These are phyloP conservation scores for Astreopora myriophthalma DNA, from an alignment of 64 coral and sea anemone genomes.

Conservation along the genomic window DNA sequence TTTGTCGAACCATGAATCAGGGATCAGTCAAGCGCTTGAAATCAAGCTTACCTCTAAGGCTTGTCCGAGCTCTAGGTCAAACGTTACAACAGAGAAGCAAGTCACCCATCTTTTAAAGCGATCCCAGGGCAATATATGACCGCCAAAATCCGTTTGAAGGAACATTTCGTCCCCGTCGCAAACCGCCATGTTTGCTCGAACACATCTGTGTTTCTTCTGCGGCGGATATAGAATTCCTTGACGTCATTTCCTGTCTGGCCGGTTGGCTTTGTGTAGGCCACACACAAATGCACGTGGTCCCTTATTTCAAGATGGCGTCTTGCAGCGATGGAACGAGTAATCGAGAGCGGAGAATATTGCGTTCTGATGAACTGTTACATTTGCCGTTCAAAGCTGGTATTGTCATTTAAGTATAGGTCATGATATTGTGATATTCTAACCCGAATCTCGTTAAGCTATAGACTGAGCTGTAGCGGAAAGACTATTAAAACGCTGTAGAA, in stretches of 20 bases:
- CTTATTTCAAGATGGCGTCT: conserved; percentile 25
- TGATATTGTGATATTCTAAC: too few relatives aligned
- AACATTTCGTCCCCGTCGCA: conserved; percentile 56
- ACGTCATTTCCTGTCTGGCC: conserved; percentile 13
- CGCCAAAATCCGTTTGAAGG: conserved; percentile 66
- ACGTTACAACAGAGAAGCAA: conserved; percentile 97
- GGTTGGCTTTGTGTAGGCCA: not conserved
- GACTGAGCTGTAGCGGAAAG: too few relatives aligned
- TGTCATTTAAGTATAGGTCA: not conserved
- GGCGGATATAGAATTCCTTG: not conserved
- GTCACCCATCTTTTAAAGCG: conserved; percentile 98
- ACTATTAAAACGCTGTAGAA: too few relatives aligned
- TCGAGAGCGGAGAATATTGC: not conserved
- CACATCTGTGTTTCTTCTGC: not conserved
- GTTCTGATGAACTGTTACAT: conserved; percentile 21
- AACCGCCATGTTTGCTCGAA: conserved; percentile 83
- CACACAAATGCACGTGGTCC: not conserved
- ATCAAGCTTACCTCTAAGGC: conserved; percentile 81
- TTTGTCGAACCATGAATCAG: conserved; percentile 7
- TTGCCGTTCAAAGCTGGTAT: conserved; percentile 13
- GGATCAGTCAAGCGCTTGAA: not conserved
- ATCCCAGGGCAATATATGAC: conserved; percentile 91
- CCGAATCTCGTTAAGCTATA: too few relatives aligned
- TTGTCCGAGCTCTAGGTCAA: conserved; percentile 96
- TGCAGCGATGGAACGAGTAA: conserved; percentile 11